These are phyloP conservation scores for Rhorus exstirpatorius DNA, from an alignment of 2,888 invertebrate species.

Conservation along the genomic window DNA sequence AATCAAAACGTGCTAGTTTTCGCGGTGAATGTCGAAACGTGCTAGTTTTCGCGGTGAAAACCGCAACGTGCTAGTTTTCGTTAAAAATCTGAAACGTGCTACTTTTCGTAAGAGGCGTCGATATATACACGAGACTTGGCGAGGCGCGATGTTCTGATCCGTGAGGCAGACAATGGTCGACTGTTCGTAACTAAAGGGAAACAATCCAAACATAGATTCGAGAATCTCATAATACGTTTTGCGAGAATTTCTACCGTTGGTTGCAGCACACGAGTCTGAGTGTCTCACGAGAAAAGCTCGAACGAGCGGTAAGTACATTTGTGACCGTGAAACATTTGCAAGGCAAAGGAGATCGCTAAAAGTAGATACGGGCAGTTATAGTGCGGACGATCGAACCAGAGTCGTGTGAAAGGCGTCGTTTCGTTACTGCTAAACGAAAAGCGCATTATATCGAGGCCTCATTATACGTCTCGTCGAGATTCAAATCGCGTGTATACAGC, in stretches of 20 bases:
- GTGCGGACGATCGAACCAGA: conserved; percentile 15
- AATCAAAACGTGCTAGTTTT: too few relatives aligned
- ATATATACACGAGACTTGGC: not conserved
- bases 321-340: conserved; percentile 54
- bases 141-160: conserved; percentile 21
- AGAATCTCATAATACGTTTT: conserved; percentile 30
- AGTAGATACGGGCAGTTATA: conserved; percentile 55
- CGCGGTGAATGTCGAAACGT: too few relatives aligned
- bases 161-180: conserved; percentile 58
- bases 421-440: not conserved
- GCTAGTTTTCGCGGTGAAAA: too few relatives aligned
- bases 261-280: conserved; percentile 15
- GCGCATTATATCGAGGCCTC: too few relatives aligned
- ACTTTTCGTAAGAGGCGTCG: too few relatives aligned
- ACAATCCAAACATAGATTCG: conserved; percentile 64
- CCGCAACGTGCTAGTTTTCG: too few relatives aligned
- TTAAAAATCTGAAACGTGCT: too few relatives aligned
- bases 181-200: conserved; percentile 43
- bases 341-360: conserved; percentile 44
- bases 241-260: not conserved
- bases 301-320: not conserved
- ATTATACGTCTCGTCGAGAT: too few relatives aligned
- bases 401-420: not conserved
- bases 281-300: conserved; percentile 1
- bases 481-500: too few relatives aligned